Conservation (phyloP, 2,113 vertebrate genomes). For the Greenwoodochromis staneri region DNA sequence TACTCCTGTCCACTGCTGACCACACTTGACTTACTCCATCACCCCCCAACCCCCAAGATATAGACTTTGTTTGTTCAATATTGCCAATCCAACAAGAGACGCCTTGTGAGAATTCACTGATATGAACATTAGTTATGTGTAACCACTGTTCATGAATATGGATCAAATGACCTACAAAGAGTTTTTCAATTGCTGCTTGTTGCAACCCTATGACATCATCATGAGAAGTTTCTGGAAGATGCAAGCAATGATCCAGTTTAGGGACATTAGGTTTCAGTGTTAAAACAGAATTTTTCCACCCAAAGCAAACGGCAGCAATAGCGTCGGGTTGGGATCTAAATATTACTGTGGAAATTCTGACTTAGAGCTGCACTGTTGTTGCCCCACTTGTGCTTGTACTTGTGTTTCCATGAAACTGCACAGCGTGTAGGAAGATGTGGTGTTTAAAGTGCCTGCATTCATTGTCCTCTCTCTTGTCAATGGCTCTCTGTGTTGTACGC, state of each 20-base stretch:
- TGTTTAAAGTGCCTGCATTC: neutral
- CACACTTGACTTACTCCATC: neutral
- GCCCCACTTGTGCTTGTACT: neutral
- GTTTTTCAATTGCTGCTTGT: neutral
- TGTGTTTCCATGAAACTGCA: neutral
- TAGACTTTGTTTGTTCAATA: neutral
- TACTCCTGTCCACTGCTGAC: accelerated
- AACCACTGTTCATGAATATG: neutral
- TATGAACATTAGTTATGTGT: neutral
- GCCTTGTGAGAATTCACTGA: neutral
- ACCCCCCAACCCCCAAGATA: neutral
- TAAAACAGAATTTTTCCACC: neutral
- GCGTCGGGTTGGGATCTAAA: neutral
- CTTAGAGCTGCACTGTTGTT: neutral
- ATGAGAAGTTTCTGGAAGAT: neutral
- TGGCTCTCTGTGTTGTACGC: slow-evolving; percentile 18
- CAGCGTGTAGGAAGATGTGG: slow-evolving; percentile 8
- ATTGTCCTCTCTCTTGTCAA: slow-evolving; percentile 30
- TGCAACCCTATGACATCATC: neutral
- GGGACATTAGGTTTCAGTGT: neutral
- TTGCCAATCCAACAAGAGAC: neutral
- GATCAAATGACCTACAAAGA: neutral
- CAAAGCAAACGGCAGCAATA: neutral
- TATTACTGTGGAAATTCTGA: neutral
- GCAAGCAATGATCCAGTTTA: neutral